Conservation (phyloP, 1,140 invertebrate genomes). For the Thalassaphorura encarpata region DNA sequence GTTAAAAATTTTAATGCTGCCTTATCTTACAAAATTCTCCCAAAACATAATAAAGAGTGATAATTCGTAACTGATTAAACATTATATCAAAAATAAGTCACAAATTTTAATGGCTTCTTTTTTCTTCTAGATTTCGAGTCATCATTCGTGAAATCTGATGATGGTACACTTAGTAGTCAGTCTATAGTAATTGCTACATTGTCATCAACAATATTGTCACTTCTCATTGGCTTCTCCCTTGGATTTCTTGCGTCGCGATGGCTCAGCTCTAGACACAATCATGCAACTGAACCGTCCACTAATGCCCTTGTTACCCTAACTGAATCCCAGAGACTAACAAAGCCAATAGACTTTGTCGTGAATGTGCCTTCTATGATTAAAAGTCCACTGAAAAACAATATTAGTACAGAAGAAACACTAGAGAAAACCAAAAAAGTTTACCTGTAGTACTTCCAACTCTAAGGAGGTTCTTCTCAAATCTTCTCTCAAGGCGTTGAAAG, state of each 20-base stretch:
- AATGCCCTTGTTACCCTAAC: constrained; percentile 25
- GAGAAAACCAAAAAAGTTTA: constrained; percentile 33
- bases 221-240: constrained; percentile 26
- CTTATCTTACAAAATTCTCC: no score
- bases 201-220: constrained; percentile 22
- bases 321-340: constrained; percentile 30
- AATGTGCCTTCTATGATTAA: constrained; percentile 16
- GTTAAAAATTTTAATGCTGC: no score
- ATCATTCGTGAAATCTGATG: constrained; percentile 22
- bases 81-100: no score
- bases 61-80: no score
- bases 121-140: constrained; percentile 23
- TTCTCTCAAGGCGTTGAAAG: not conserved
- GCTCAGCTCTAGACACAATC: constrained; percentile 15
- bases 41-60: no score
- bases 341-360: constrained; percentile 31
- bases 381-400: constrained; percentile 26
- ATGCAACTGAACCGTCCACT: constrained; percentile 22
- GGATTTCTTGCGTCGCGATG: constrained; percentile 24
- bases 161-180: constrained; percentile 20
- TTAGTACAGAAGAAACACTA: constrained; percentile 26
- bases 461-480: no score
- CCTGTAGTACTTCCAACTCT: constrained; percentile 23
- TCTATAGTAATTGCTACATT: constrained; percentile 26
- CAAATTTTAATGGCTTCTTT: not conserved